Conservation (phyloP, 1,140 invertebrate species). For the Wasmannia auropunctata region DNA sequence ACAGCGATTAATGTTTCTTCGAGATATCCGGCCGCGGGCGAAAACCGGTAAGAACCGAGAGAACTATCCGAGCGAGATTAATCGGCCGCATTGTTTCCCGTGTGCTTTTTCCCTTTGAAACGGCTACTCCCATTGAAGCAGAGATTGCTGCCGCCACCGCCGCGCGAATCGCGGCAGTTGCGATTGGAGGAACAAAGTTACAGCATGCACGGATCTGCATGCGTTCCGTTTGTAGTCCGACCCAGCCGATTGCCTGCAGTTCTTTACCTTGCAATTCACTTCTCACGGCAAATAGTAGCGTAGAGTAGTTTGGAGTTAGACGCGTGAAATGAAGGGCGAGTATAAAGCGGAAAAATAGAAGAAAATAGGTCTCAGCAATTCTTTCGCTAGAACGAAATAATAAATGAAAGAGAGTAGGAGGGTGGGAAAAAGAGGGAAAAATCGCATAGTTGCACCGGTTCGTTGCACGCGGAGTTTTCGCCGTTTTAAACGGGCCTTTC, state of each 20-base stretch:
- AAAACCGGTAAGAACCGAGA: constrained; percentile 21
- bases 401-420: background rate
- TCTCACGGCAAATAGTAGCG: constrained; percentile 14
- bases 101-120: constrained; percentile 22
- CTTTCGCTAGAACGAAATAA: background rate
- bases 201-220: background rate
- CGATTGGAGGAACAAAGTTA: constrained; percentile 40
- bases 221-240: constrained; percentile 21
- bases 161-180: background rate
- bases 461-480: background rate
- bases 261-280: background rate
- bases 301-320: background rate
- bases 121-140: background rate
- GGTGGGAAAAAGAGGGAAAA: background rate
- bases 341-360: constrained; percentile 29
- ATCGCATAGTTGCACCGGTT: background rate
- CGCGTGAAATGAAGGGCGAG: background rate
- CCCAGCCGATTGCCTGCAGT: background rate
- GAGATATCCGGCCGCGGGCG: background rate
- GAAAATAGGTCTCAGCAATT: background rate
- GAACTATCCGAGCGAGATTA: constrained; percentile 31
- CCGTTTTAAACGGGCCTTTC: constrained; percentile 11
- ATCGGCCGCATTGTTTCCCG: constrained; percentile 28
- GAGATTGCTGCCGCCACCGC: background rate
- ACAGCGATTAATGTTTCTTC: constrained; percentile 53